These are phyloP conservation scores for Gambusia affinis DNA, from an alignment of 2,113 vertebrate species.

Conservation along the genomic window DNA sequence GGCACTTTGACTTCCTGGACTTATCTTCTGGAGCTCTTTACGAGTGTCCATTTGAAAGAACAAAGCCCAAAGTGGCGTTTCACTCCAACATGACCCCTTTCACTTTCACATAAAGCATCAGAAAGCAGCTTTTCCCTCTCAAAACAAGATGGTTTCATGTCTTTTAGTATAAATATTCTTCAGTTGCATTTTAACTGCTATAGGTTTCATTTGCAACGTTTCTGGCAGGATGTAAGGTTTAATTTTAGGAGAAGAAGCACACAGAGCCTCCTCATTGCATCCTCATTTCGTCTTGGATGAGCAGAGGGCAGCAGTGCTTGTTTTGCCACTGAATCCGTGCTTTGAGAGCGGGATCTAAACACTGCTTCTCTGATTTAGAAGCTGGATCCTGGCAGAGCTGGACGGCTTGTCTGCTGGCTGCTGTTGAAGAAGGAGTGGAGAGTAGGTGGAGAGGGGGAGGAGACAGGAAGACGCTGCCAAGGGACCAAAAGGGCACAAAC, in stretches of 20 bases:
- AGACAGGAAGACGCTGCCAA: constrained; percentile 44
- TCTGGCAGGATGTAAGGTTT: no score
- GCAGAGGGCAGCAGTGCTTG: constrained; percentile 34
- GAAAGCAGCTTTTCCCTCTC: not conserved
- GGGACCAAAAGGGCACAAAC: constrained; percentile 63
- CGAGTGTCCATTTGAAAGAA: constrained; percentile 29
- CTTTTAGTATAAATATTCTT: constrained; percentile 3
- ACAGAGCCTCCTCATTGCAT: constrained; percentile 24
- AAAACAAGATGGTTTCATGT: constrained; percentile 12
- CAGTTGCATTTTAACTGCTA: not conserved
- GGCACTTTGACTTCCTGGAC: constrained; percentile 45
- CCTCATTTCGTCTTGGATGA: constrained; percentile 42
- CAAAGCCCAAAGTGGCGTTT: constrained; percentile 44
- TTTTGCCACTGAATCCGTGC: constrained; percentile 35
- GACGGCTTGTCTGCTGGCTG: constrained; percentile 56
- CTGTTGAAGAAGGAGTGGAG: constrained; percentile 22
- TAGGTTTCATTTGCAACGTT: not conserved
- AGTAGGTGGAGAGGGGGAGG: not conserved
- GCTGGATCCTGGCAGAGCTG: constrained; percentile 57
- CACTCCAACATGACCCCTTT: constrained; percentile 7
- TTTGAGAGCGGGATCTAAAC: constrained; percentile 55
- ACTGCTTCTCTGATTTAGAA: constrained; percentile 65
- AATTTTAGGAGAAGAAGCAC: constrained; percentile 14
- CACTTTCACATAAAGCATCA: constrained; percentile 22
- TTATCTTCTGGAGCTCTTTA: constrained; percentile 22